Base-by-base conservation (phyloP, 30 jellyfish, hydroid and myxozoan species). In the Phacellophora camtschatica region DNA sequence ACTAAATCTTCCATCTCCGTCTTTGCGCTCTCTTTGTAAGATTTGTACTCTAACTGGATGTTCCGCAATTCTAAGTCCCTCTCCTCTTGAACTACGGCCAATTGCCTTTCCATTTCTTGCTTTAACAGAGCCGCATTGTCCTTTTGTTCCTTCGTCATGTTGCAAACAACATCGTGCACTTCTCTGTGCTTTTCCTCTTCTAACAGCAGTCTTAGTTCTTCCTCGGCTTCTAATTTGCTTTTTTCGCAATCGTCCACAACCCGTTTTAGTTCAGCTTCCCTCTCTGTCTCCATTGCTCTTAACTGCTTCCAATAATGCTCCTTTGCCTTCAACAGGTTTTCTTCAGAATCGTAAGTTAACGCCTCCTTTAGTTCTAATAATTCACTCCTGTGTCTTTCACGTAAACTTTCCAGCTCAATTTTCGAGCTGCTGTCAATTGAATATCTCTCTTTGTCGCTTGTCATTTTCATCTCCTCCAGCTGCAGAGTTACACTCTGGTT, bases 161-260 rank as follows among this genome's bases (percentile, higher is more conserved):
- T 74, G n/a, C 86, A 62, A 46, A 86, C 82, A 24, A 58, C 82
- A 51, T 74, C 84, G 24, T 64, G 89, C 5, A 89, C 76, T 32
- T 81, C 92, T 56, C 74, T 74, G 29, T 81, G 81, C 66, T 89
- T 82, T 25, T 81, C 89, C 42, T 81, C 88, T 48, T 84, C 95
- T 29, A 84, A 23, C 45, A 71, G 84, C 34, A 49, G 77, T 30
- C 84, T 61, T 67, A 71, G 50, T 12, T 49, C 6, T 29, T 63
- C 85, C 28, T 71, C 7, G 20, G 54, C 95, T 31, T 41, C 88
- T 19, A 41, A 10, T n/a, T 63, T 84, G 0, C 67, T 46, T 35
- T 46, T 84, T 48, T 84, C 95, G 3, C 50, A 36, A 2, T 84
- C 84, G 19, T 71, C 88, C 29, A 49, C 39, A 18, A 63, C 6